These are phyloP conservation scores for Chromobotia macracanthus DNA, from an alignment of 2,797 vertebrate genomes.

Conservation along the genomic window DNA sequence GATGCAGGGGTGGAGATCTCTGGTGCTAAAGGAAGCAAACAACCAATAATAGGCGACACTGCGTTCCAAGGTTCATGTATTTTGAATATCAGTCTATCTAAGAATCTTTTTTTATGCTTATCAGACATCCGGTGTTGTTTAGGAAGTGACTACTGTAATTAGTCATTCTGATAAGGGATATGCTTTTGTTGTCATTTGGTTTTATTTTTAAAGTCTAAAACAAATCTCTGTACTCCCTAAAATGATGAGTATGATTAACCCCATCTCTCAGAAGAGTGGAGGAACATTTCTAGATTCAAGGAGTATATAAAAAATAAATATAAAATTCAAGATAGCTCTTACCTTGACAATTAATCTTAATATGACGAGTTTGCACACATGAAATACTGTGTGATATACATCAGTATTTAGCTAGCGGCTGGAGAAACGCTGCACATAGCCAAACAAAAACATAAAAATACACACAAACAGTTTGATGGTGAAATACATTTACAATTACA, in stretches of 20 bases:
- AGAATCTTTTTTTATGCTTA: constrained; percentile 42
- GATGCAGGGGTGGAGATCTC: neutral
- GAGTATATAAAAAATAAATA: neutral
- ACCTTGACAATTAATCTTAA: constrained; percentile 26
- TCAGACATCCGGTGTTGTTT: constrained; percentile 39
- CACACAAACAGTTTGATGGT: neutral
- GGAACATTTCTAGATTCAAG: neutral
- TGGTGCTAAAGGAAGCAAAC: constrained; percentile 3
- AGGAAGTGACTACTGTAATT: constrained; percentile 32
- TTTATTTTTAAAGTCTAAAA: constrained; percentile 16
- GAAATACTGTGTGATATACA: neutral
- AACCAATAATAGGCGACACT: constrained; percentile 8
- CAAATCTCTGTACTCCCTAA: constrained; percentile 26
- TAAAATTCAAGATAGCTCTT: neutral
- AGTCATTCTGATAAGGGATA: constrained; percentile 31
- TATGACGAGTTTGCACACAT: neutral
- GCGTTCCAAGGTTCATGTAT: constrained; percentile 30
- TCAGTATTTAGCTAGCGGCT: neutral
- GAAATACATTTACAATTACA: neutral
- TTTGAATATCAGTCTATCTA: constrained; percentile 23
- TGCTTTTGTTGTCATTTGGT: constrained; percentile 31
- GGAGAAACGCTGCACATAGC: neutral
- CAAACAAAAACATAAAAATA: neutral
- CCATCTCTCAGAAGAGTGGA: neutral
- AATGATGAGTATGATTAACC: neutral